Evolutionary conservation across 2,113 vertebrate genomes (phyloP).

Genomic region (Phodopus roborovskii): DNA sequence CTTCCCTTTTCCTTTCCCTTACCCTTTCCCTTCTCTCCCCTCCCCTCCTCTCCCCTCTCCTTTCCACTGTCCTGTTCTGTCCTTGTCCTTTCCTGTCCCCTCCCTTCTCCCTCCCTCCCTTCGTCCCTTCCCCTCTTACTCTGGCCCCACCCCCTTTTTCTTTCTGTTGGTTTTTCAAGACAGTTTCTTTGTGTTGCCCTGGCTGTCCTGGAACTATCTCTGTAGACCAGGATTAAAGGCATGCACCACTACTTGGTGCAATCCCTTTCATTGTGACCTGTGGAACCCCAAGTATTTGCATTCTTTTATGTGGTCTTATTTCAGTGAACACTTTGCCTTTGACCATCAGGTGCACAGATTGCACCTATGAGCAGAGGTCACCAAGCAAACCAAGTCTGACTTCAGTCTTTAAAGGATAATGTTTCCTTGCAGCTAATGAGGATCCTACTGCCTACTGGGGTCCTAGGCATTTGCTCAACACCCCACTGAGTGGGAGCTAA

Average conservation of each 20-base stretch:
- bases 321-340: conserved; percentile 92
- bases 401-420: conserved; percentile 91
- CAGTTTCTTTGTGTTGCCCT: too few relatives aligned
- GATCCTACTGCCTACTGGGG: conserved; percentile 53
- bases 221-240: too few relatives aligned
- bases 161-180: too few relatives aligned
- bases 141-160: neutral
- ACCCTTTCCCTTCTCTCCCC: too few relatives aligned
- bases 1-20: conserved; percentile 72
- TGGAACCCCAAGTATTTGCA: conserved; percentile 95
- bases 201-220: too few relatives aligned
- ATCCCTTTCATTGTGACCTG: conserved; percentile 88
- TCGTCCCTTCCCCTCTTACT: too few relatives aligned
- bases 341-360: conserved; percentile 92
- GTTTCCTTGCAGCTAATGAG: conserved; percentile 79
- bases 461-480: conserved; percentile 91
- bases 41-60: too few relatives aligned
- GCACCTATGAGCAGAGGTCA: conserved; percentile 91
- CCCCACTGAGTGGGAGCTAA: conserved; percentile 89
- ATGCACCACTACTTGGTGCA: conserved; percentile 73
- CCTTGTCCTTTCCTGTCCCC: too few relatives aligned
- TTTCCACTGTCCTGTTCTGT: accelerated
- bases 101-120: too few relatives aligned
- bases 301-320: conserved; percentile 93
- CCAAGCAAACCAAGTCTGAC: conserved; percentile 92